Conservation (phyloP, 2,113 vertebrate species). For the Turdus rufiventris region DNA sequence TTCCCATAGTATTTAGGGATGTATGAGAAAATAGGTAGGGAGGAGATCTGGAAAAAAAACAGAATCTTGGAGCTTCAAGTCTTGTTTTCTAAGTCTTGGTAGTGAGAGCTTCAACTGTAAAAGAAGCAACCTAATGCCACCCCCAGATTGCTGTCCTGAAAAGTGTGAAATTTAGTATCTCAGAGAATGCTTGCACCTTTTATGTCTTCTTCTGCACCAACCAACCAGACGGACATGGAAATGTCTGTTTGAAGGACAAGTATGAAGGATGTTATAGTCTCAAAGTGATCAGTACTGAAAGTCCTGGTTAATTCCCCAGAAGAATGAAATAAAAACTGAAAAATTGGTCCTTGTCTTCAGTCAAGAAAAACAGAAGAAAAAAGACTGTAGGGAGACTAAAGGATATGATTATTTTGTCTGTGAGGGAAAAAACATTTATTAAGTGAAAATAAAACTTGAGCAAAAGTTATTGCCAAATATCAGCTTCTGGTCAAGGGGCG, state of each 20-base stretch:
- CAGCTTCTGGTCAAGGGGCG: not conserved
- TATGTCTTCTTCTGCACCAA: not conserved
- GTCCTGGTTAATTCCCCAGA: not conserved
- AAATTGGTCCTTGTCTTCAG: not conserved
- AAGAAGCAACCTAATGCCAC: not conserved
- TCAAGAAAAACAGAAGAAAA: not conserved
- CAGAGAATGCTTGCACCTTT: not conserved
- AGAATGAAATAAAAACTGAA: not conserved
- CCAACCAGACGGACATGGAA: not conserved
- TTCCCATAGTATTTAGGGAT: not conserved
- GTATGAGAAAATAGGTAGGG: not conserved
- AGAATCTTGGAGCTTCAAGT: not conserved
- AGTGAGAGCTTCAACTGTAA: not conserved
- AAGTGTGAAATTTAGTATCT: not conserved
- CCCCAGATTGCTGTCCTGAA: not conserved
- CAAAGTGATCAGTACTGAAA: not conserved
- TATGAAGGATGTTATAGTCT: not conserved
- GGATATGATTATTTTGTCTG: not conserved
- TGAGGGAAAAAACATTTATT: rapidly evolving
- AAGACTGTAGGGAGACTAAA: not conserved
- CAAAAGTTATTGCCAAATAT: not conserved
- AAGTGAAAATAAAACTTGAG: not conserved
- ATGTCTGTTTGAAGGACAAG: not conserved
- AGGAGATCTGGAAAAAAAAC: not conserved
- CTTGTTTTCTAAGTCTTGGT: not conserved